These are phyloP conservation scores for Orcinus orca DNA, from an alignment of 2,113 vertebrate species.

Conservation along the genomic window DNA sequence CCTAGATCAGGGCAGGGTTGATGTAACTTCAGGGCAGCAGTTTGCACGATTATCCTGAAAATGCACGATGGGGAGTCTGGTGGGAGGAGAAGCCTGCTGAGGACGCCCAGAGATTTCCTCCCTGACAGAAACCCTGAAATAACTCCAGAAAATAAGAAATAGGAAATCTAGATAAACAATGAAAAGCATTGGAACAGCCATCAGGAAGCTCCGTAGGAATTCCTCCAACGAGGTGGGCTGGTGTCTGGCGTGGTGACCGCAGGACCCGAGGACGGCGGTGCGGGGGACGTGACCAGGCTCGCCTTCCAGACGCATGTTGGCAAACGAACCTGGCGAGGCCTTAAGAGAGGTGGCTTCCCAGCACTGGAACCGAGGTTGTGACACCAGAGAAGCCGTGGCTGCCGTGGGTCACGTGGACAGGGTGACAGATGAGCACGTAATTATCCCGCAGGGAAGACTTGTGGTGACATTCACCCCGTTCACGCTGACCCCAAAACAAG, in stretches of 20 bases:
- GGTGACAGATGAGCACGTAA: rapidly evolving
- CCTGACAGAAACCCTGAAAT: neutral
- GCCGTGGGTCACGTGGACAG: rapidly evolving
- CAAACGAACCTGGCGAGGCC: neutral
- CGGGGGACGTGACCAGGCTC: neutral
- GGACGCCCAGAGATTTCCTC: neutral
- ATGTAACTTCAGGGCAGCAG: neutral
- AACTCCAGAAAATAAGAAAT: neutral
- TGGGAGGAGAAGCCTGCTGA: neutral
- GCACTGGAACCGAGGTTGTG: rapidly evolving
- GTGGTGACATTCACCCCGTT: neutral
- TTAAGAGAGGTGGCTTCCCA: neutral
- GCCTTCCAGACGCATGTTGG: rapidly evolving
- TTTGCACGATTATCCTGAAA: rapidly evolving
- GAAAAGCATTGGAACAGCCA: neutral
- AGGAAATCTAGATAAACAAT: neutral
- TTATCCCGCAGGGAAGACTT: rapidly evolving
- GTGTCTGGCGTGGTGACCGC: neutral
- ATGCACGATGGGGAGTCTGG: rapidly evolving
- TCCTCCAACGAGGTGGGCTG: rapidly evolving
- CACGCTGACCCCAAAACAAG: neutral
- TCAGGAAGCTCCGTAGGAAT: neutral
- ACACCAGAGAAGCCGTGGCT: rapidly evolving
- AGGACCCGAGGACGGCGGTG: too few species aligned
- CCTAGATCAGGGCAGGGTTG: neutral